Percentiles rank a stretch among this genome's conserved stretches.
Evolutionary conservation across 2,797 vertebrate species (phyloP).

Genomic region (Chelon labrosus): DNA sequence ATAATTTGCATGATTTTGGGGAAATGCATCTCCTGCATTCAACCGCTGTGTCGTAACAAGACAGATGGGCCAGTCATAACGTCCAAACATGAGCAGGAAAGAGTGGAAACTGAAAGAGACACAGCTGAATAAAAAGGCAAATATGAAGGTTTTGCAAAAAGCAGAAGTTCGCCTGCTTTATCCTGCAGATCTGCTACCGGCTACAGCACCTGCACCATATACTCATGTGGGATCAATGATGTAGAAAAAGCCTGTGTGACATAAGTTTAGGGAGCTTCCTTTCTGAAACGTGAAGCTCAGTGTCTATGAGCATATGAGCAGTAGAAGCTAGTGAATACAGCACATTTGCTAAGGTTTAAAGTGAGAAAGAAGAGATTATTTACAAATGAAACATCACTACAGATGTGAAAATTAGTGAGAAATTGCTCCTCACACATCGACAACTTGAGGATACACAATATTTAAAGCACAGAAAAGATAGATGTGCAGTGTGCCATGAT

Average conservation of each 20-base stretch:
- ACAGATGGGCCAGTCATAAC: conserved; percentile 5
- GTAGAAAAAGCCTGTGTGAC: conserved; percentile 26
- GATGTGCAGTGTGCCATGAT: conserved; percentile 15
- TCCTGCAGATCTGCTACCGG: conserved; percentile 55
- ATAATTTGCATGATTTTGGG: conserved; percentile 41
- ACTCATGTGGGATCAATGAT: conserved; percentile 48
- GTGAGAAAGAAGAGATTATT: background rate
- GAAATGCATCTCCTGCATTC: conserved; percentile 10
- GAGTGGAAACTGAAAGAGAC: conserved; percentile 48
- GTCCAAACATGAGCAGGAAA: conserved; percentile 5
- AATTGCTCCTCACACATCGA: conserved; percentile 19
- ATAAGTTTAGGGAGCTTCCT: conserved; percentile 6
- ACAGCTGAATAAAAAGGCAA: conserved; percentile 66
- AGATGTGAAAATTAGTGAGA: conserved; percentile 36
- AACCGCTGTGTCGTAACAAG: conserved; percentile 3
- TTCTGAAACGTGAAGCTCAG: background rate
- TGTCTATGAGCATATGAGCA: background rate
- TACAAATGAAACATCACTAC: conserved; percentile 2
- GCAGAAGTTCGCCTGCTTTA: conserved; percentile 61
- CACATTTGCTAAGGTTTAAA: background rate
- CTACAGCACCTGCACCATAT: conserved; percentile 62
- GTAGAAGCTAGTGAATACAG: background rate
- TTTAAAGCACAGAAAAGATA: conserved; percentile 12
- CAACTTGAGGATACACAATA: conserved; percentile 14
- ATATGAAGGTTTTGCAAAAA: conserved; percentile 55